These are phyloP conservation scores for Falco berigora DNA, from an alignment of 2,797 vertebrate species.

Conservation along the genomic window DNA sequence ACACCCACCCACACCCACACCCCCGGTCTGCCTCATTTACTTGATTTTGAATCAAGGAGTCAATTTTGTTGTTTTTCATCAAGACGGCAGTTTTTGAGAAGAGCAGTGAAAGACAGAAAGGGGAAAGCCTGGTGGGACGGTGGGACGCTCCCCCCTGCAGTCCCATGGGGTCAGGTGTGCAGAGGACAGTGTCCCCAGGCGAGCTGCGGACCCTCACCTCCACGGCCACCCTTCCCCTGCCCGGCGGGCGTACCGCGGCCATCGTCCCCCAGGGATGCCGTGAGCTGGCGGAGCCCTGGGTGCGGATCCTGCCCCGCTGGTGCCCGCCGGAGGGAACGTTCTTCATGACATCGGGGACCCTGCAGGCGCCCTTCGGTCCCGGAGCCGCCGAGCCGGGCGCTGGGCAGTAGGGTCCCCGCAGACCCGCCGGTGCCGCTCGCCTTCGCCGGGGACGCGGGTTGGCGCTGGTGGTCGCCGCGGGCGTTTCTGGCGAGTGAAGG, in stretches of 20 bases:
- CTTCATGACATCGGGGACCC: constrained; percentile 58
- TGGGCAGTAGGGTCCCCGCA: constrained; percentile 75
- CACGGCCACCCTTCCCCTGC: constrained; percentile 74
- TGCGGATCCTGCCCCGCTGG: constrained; percentile 68
- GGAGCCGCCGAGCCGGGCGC: constrained; percentile 72
- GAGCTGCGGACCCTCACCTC: constrained; percentile 30
- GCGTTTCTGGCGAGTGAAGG: constrained; percentile 62
- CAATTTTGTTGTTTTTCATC: not conserved
- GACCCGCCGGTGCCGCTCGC: constrained; percentile 68
- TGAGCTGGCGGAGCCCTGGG: constrained; percentile 73
- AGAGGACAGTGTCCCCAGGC: no score
- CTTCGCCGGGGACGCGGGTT: constrained; percentile 61
- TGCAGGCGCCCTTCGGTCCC: not conserved
- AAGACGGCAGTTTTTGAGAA: not conserved
- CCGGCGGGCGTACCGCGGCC: constrained; percentile 71
- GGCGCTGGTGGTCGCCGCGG: constrained; percentile 69
- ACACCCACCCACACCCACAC: no score
- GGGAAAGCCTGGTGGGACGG: not conserved
- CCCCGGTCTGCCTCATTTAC: no score
- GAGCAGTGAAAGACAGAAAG: not conserved
- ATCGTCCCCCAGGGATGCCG: constrained; percentile 41
- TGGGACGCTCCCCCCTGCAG: not conserved
- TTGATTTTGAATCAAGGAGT: not conserved
- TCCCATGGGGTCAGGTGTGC: not conserved
- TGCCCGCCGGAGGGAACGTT: constrained; percentile 76